A percentile compares a stretch with the other conserved stretches of the same genome.
Evolutionary conservation across 2,888 invertebrate genomes (phyloP).

Genomic region (Oegoconia quadripuncta): DNA sequence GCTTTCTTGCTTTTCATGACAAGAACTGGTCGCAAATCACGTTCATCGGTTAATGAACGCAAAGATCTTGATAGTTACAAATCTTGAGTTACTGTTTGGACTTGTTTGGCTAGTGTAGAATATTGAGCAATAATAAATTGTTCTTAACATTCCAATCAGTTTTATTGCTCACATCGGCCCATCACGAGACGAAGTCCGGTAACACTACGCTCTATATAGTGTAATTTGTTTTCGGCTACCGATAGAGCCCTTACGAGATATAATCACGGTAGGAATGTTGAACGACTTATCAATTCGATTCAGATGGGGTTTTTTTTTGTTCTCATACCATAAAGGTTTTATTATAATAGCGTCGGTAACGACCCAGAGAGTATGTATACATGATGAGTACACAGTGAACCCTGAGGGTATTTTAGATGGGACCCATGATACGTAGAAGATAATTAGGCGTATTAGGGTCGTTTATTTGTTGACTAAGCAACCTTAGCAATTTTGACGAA

Average conservation of each 20-base stretch:
- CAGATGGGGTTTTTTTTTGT: constrained; percentile 41
- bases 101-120: neutral
- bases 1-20: constrained; percentile 18
- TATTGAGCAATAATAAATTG: constrained; percentile 22
- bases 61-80: constrained; percentile 1
- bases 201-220: constrained; percentile 34
- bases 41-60: neutral
- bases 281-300: constrained; percentile 58
- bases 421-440: constrained; percentile 23
- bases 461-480: constrained; percentile 18
- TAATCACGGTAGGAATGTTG: constrained; percentile 54
- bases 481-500: too few relatives aligned
- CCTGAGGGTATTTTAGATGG: constrained; percentile 29
- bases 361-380: constrained; percentile 21
- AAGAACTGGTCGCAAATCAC: constrained; percentile 5
- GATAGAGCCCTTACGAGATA: constrained; percentile 41
- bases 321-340: constrained; percentile 23
- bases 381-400: constrained; percentile 13
- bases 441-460: constrained; percentile 22
- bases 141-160: constrained; percentile 35
- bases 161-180: constrained; percentile 30
- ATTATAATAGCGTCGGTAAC: constrained; percentile 28
- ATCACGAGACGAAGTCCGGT: constrained; percentile 29
- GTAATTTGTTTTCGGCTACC: constrained; percentile 62
- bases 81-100: neutral